Conservation (phyloP, 2,888 invertebrate species). For the Shargacucullia verbasci region DNA sequence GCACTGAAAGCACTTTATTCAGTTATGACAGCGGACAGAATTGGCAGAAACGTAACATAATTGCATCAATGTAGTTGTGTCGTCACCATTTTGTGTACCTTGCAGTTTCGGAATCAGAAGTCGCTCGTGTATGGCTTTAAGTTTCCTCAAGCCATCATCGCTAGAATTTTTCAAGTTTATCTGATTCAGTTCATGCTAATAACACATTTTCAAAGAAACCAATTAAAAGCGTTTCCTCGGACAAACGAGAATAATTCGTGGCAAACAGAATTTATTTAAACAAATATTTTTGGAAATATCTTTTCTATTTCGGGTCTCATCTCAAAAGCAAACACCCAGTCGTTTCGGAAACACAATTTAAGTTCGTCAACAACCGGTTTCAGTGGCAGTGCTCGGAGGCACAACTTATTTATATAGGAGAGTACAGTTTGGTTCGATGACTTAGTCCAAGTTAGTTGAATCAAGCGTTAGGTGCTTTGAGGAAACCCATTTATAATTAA, state of each 20-base stretch:
- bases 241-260: constrained; percentile 49
- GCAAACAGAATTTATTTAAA: constrained; percentile 60
- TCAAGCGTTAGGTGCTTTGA: constrained; percentile 47
- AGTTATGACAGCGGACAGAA: too few species aligned
- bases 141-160: neutral
- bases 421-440: constrained; percentile 53
- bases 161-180: constrained; percentile 9
- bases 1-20: too few species aligned
- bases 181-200: constrained; percentile 16
- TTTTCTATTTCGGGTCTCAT: constrained; percentile 67
- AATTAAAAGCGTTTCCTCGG: constrained; percentile 35
- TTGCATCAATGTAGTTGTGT: too few species aligned
- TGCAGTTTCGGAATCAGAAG: neutral
- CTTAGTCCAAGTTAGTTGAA: constrained; percentile 58
- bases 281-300: constrained; percentile 64
- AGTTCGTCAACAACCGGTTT: constrained; percentile 77
- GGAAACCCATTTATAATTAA: constrained; percentile 55
- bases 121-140: neutral
- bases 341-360: constrained; percentile 78
- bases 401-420: constrained; percentile 65
- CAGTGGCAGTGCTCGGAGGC: constrained; percentile 57
- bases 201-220: constrained; percentile 41
- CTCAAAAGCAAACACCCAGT: constrained; percentile 67
- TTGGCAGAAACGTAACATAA: too few species aligned
- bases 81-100: too few species aligned